Percentiles rank a stretch among this genome's conserved stretches.
These are phyloP conservation scores for Mesorhabditis spiculigera DNA, from an alignment of 2,888 invertebrate genomes.

Conservation along the genomic window DNA sequence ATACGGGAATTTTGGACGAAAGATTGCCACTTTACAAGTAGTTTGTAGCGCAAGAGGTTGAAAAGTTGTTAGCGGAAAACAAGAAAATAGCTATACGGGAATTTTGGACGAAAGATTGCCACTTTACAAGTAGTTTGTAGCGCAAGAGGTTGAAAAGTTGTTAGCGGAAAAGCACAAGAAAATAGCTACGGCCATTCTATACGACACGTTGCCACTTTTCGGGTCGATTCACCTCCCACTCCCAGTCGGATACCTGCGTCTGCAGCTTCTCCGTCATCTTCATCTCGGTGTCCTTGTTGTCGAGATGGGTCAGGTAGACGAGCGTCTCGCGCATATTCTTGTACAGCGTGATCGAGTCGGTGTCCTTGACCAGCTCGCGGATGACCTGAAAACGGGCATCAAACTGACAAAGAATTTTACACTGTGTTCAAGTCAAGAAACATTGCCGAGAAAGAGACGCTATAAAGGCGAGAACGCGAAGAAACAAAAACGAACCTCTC, in stretches of 20 bases:
- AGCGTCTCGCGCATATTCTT: slow-evolving; percentile 77
- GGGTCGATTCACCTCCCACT: slow-evolving; percentile 58
- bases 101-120: too few species aligned
- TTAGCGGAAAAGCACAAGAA: too few species aligned
- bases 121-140: not conserved
- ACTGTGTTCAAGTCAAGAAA: too few species aligned
- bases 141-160: not conserved
- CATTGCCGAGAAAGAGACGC: too few species aligned
- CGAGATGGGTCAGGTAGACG: slow-evolving; percentile 96
- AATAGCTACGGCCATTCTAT: too few species aligned
- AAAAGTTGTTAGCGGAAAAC: not conserved
- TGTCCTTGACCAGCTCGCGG: slow-evolving; percentile 99
- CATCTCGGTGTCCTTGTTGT: slow-evolving; percentile 91
- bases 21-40: not conserved
- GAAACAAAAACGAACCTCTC: slow-evolving; percentile 67
- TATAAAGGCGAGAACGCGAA: too few species aligned
- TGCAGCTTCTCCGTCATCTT: slow-evolving; percentile 98
- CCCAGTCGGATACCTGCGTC: slow-evolving; percentile 69
- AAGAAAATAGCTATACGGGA: too few species aligned
- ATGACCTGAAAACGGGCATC: slow-evolving; percentile 67
- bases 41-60: not conserved
- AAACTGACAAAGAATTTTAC: too few species aligned
- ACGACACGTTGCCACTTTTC: not conserved
- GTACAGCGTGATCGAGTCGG: slow-evolving; percentile 96
- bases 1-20: not conserved